Evolutionary conservation across 2,797 vertebrate species (phyloP).

Genomic region (Heliangelus exortis): DNA sequence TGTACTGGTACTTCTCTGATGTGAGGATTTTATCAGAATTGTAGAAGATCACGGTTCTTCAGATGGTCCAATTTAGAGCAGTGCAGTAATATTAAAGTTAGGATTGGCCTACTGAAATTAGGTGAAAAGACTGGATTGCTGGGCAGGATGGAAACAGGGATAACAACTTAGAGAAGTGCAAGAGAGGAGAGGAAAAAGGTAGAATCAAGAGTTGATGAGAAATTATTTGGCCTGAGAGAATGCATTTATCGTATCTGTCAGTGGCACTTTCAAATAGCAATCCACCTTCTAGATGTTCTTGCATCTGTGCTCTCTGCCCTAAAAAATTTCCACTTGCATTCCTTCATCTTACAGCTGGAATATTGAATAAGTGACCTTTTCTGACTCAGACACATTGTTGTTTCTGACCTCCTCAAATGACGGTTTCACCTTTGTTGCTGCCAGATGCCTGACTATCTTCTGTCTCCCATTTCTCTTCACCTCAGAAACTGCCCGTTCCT

Average conservation of each 20-base stretch:
- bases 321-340: slow-evolving; percentile 41
- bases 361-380: slow-evolving; percentile 58
- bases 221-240: background rate
- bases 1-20: background rate
- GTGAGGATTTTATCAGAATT: background rate
- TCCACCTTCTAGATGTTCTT: slow-evolving; percentile 39
- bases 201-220: background rate
- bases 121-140: background rate
- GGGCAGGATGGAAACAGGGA: background rate
- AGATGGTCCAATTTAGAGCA: background rate
- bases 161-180: background rate
- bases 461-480: background rate
- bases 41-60: background rate
- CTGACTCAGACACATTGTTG: slow-evolving; percentile 37
- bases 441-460: slow-evolving; percentile 47
- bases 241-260: slow-evolving; percentile 6
- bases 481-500: slow-evolving; percentile 24
- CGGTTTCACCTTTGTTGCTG: slow-evolving; percentile 51
- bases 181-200: background rate
- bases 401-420: slow-evolving; percentile 55
- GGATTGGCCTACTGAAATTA: background rate
- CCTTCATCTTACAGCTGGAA: slow-evolving; percentile 62
- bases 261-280: slow-evolving; percentile 11
- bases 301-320: slow-evolving; percentile 42
- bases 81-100: background rate